Evolutionary conservation across 2,888 invertebrate genomes (phyloP).

Genomic region (Megamerina dolium): DNA sequence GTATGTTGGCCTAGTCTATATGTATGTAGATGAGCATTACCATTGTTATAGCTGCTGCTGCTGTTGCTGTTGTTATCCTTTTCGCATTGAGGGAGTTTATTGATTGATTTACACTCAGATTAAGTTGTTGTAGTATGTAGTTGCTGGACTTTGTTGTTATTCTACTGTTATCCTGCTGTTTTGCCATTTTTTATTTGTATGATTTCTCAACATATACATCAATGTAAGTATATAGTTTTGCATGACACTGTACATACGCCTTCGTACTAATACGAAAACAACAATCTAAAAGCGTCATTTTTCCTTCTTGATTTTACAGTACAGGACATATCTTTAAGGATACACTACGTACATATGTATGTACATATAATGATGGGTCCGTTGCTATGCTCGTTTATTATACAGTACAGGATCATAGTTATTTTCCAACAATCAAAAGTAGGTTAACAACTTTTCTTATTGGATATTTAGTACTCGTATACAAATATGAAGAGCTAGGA

Average conservation of each 20-base stretch:
- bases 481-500: neutral
- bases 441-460: constrained; percentile 1
- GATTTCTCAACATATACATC: neutral
- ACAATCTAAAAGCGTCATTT: too few relatives aligned
- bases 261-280: too few relatives aligned
- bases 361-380: neutral
- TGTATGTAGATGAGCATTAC: too few relatives aligned
- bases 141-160: constrained; percentile 1
- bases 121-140: neutral
- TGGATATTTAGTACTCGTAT: neutral
- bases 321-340: too few relatives aligned
- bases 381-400: neutral
- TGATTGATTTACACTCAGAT: constrained; percentile 17
- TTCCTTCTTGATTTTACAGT: too few relatives aligned
- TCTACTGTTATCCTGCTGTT: neutral
- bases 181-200: neutral
- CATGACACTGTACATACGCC: too few relatives aligned
- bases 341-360: neutral
- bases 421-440: too few relatives aligned
- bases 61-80: constrained; percentile 11
- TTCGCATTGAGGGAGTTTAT: constrained; percentile 11
- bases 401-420: neutral
- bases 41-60: too few relatives aligned
- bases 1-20: too few relatives aligned
- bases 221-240: neutral